Conservation (phyloP, 2,888 invertebrate species). For the Drosophila borealis region DNA sequence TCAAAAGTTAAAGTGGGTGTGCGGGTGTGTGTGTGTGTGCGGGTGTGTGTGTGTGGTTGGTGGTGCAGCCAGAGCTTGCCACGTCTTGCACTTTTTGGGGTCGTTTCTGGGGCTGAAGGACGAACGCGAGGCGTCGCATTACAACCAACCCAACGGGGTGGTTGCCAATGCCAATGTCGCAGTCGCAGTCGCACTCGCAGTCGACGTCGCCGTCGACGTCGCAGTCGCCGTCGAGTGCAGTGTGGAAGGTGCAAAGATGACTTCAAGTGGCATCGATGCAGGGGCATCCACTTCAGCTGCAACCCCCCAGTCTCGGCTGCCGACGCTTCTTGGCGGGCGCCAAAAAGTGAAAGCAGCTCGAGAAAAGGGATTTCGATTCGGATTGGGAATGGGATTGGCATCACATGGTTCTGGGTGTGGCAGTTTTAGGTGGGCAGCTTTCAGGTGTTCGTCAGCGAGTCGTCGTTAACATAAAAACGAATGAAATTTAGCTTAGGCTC, state of each 20-base stretch:
- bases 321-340: conserved; percentile 31
- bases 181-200: too few relatives aligned
- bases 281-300: conserved; percentile 27
- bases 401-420: not conserved
- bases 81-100: conserved; percentile 50
- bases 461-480: conserved; percentile 73
- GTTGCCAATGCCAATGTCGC: conserved; percentile 29
- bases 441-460: conserved; percentile 18
- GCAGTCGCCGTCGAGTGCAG: conserved; percentile 10
- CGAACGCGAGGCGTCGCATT: conserved; percentile 53
- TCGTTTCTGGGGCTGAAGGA: conserved; percentile 60
- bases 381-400: not conserved
- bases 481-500: conserved; percentile 77
- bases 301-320: conserved; percentile 29
- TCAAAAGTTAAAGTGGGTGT: conserved; percentile 63
- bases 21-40: not conserved
- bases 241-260: conserved; percentile 51
- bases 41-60: conserved; percentile 27
- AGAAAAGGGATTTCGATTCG: conserved; percentile 7
- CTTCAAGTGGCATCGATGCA: conserved; percentile 25
- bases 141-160: conserved; percentile 31
- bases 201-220: too few relatives aligned
- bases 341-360: conserved; percentile 57
- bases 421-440: not conserved
- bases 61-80: conserved; percentile 41